Conservation (phyloP, 2,797 vertebrate species). For the Phaenicophaeus curvirostris region DNA sequence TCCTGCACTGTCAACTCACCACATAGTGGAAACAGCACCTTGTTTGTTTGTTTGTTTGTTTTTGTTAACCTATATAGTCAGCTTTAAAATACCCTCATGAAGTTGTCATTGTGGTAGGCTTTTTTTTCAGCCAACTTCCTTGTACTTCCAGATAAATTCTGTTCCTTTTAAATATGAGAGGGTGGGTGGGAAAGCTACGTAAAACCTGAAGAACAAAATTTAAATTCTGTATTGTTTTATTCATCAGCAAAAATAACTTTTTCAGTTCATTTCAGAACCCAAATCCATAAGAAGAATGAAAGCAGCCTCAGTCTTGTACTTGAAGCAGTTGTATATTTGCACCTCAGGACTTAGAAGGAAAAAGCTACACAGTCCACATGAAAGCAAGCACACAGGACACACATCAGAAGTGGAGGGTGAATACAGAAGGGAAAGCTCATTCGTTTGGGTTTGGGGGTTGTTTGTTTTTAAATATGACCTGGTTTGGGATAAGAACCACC, state of each 20-base stretch:
- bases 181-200: too few species aligned
- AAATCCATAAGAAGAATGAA: neutral
- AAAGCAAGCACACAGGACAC: neutral
- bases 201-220: neutral
- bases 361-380: neutral
- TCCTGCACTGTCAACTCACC: neutral
- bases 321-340: neutral
- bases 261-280: neutral
- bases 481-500: neutral
- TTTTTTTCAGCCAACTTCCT: neutral
- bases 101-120: neutral
- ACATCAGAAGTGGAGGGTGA: neutral
- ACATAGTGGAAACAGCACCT: neutral
- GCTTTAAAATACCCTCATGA: neutral
- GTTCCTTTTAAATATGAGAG: neutral
- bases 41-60: neutral
- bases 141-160: neutral
- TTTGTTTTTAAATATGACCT: neutral
- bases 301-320: neutral
- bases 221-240: neutral
- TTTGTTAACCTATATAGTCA: neutral
- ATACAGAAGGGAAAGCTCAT: accelerated
- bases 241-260: neutral
- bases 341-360: neutral
- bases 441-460: neutral